Conservation (phyloP, 2,888 invertebrate species). For the Exocentrus adspersus region DNA sequence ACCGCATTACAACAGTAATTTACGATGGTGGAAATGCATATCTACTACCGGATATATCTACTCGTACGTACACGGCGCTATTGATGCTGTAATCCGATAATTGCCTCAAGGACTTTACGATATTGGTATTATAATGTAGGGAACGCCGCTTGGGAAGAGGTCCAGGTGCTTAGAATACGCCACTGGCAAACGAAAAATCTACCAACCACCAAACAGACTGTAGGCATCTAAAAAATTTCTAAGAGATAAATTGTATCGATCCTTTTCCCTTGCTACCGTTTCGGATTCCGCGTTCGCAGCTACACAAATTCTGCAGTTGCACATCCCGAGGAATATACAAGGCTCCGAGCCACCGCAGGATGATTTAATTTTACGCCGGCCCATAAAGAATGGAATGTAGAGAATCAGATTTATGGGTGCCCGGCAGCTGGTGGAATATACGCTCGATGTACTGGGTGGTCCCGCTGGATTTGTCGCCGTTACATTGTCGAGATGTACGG, state of each 20-base stretch:
- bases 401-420: constrained; percentile 13
- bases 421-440: constrained; percentile 6
- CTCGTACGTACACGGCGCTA: neutral
- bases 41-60: neutral
- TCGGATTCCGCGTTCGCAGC: constrained; percentile 2
- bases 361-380: constrained; percentile 16
- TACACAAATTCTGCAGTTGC: constrained; percentile 7
- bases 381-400: constrained; percentile 21
- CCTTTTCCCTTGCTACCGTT: too few relatives aligned
- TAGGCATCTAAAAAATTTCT: too few relatives aligned
- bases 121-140: constrained; percentile 8
- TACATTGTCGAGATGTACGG: too few relatives aligned
- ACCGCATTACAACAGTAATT: constrained; percentile 2
- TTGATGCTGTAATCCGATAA: constrained; percentile 29
- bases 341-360: constrained; percentile 12
- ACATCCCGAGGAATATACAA: constrained; percentile 6
- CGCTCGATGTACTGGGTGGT: constrained; percentile 10
- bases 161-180: too few relatives aligned
- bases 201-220: too few relatives aligned
- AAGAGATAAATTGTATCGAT: too few relatives aligned
- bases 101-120: constrained; percentile 36
- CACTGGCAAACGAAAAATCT: too few relatives aligned
- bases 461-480: neutral
- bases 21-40: constrained; percentile 5
- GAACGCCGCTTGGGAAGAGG: constrained; percentile 20